Conservation (phyloP, 2,888 invertebrate genomes). For the Trichopoda pennipes region DNA sequence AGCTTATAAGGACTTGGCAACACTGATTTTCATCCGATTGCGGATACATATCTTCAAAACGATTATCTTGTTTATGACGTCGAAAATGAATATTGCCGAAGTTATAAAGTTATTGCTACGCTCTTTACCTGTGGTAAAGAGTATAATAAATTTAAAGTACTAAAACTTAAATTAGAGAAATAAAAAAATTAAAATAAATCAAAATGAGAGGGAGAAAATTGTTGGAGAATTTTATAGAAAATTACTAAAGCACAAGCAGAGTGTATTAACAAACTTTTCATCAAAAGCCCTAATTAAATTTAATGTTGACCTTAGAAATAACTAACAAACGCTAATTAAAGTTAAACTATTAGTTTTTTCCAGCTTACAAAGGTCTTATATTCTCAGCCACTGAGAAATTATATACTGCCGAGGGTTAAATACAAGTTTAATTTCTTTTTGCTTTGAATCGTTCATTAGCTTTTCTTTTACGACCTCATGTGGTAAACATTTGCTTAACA, state of each 20-base stretch:
- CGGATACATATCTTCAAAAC: too few relatives aligned
- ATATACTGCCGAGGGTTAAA: neutral
- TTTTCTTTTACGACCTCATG: constrained; percentile 30
- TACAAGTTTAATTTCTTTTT: neutral
- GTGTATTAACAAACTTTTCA: too few relatives aligned
- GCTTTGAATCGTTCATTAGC: constrained; percentile 9
- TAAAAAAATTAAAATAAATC: neutral
- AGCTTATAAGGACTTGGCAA: too few relatives aligned
- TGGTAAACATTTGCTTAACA: constrained; percentile 11
- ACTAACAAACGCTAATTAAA: neutral
- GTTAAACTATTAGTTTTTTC: neutral
- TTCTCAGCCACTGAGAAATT: too few relatives aligned
- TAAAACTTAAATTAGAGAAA: neutral
- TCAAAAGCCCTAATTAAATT: too few relatives aligned
- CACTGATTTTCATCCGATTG: too few relatives aligned
- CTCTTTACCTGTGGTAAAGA: too few relatives aligned
- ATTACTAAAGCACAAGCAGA: too few relatives aligned
- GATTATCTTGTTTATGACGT: too few relatives aligned
- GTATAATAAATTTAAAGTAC: constrained; percentile 9
- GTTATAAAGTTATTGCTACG: too few relatives aligned
- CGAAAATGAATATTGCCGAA: too few relatives aligned
- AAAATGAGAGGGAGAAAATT: neutral
- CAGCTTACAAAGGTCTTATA: neutral
- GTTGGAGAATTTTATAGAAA: too few relatives aligned
- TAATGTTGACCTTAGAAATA: neutral